phyloP scores from a whole-genome alignment of 2,888 invertebrate genomes.

The Acanthococcus lagerstroemiae region DNA sequence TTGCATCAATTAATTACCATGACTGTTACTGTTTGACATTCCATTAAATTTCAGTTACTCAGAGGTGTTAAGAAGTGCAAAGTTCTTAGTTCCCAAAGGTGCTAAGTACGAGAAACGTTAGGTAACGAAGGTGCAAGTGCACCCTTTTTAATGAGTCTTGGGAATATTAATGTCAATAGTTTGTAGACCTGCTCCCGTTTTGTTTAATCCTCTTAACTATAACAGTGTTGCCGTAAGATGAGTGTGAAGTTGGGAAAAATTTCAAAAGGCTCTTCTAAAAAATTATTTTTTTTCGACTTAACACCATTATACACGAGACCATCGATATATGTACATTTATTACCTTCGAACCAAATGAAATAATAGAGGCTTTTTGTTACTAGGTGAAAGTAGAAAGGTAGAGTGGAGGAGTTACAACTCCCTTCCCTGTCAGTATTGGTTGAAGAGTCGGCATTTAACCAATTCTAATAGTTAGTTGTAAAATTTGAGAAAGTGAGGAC shows the following conservation, averaged over 20 bases:
- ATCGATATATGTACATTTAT: too few relatives aligned
- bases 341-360: too few relatives aligned
- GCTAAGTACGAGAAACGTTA: not conserved
- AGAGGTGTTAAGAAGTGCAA: not conserved
- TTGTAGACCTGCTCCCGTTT: not conserved
- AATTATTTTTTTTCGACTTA: not conserved
- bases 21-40: not conserved
- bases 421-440: too few relatives aligned
- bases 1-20: not conserved
- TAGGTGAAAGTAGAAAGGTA: too few relatives aligned
- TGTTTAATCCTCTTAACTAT: not conserved
- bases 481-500: too few relatives aligned
- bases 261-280: not conserved
- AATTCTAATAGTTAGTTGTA: too few relatives aligned
- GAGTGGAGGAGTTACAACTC: too few relatives aligned
- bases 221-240: not conserved
- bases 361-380: too few relatives aligned
- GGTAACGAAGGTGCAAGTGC: not conserved
- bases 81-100: not conserved
- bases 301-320: too few relatives aligned
- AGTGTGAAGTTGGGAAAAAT: not conserved
- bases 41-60: not conserved
- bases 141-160: not conserved
- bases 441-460: too few relatives aligned
- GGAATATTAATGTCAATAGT: not conserved